phyloP scores from a whole-genome alignment of 2,888 invertebrate genomes.

The Julus scanicus region DNA sequence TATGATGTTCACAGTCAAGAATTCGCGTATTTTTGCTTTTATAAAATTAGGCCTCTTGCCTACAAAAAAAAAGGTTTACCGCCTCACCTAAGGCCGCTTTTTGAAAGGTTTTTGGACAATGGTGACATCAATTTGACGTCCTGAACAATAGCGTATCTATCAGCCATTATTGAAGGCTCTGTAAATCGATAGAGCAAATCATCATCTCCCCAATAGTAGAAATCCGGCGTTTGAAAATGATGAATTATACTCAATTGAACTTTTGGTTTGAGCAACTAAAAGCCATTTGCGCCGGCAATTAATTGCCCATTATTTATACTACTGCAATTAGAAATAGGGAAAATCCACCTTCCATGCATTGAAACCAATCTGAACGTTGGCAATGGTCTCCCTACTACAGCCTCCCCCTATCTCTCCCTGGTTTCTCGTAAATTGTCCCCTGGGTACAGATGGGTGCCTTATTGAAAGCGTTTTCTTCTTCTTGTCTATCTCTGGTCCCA shows the following conservation, averaged over 20 bases:
- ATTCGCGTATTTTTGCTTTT: too few species aligned
- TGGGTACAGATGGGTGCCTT: slow-evolving; percentile 29
- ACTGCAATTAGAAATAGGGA: slow-evolving; percentile 20
- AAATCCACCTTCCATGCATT: background rate
- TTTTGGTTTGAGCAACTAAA: slow-evolving; percentile 6
- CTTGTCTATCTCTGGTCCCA: background rate
- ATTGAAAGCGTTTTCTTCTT: slow-evolving; percentile 41
- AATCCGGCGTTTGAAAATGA: slow-evolving; percentile 8
- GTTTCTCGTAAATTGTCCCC: background rate
- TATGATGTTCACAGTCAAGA: too few species aligned
- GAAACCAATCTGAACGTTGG: background rate
- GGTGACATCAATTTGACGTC: background rate
- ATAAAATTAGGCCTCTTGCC: too few species aligned
- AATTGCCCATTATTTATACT: slow-evolving; percentile 32
- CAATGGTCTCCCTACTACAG: background rate
- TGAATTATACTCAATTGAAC: slow-evolving; percentile 31
- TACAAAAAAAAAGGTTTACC: background rate
- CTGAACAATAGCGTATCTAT: slow-evolving; percentile 5
- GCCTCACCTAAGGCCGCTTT: background rate
- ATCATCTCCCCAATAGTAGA: background rate
- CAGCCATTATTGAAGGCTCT: background rate
- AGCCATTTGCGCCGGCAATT: slow-evolving; percentile 27
- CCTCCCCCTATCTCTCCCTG: background rate
- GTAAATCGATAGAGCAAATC: background rate
- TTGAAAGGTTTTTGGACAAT: background rate